Base-by-base conservation (phyloP, 2,113 vertebrate genomes). In the Notarius quadriscutis region DNA sequence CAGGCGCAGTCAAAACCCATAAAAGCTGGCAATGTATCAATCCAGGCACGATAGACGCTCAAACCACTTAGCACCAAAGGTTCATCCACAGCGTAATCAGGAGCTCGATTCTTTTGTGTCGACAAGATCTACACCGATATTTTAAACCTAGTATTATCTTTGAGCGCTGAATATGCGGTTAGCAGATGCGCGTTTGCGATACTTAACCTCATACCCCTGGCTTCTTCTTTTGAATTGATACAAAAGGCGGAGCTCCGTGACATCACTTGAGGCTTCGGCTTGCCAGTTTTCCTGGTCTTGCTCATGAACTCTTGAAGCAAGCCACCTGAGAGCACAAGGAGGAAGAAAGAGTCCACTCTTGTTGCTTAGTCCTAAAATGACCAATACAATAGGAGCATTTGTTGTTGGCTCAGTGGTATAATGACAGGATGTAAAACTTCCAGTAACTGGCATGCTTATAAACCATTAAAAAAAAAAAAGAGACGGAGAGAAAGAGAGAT, bases 221-320 rank as follows among this genome's bases (percentile, higher is more conserved):
- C 82, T 82, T 58, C 82, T 78, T 81, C 87, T 90, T 90, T 92
- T 86, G 41, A 78, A 84, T 71, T 89, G 65, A 62, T 88, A 89
- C 41, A 90, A 87, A 86, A 91, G 75, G 83, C 57, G 74, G 88
- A 86, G 81, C 88, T 91, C 93, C 91, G 92, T 87, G n/a, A 74
- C 89, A 93, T 91, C 81, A 18, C 81, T 55, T 77, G 71, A 48
- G 9, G 22, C 90, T 81, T 85, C 81, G 81, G 91, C 89, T 88
- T 65, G 85, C 83, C 86, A 83, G 82, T 90, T 88, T 2, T 51
- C 82, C 84, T 90, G 77, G 0, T 57, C 75, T 48, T 48, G 18
- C 18, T 48, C 18, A 22, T 22, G 71, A 71, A 71, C 18, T 48
- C 18, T 10, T 22, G 71, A 71, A 71, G 67, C 67, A 18, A 34